Evolutionary conservation across 2,888 invertebrate species (phyloP).

Genomic region (Pristionchus maxplancki): DNA sequence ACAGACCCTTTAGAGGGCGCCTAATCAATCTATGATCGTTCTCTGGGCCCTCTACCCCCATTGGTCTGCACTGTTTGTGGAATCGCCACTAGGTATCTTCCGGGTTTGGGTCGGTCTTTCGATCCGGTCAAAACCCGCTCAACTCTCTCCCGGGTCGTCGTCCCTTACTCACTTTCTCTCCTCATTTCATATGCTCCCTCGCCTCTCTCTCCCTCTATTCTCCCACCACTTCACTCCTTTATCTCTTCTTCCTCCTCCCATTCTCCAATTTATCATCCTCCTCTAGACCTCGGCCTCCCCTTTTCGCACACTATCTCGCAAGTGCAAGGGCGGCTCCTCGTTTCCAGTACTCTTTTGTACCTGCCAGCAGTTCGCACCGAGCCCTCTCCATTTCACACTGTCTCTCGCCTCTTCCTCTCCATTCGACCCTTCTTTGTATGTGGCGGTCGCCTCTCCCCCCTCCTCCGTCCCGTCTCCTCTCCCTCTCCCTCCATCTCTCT

Average conservation of each 20-base stretch:
- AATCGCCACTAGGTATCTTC: neutral
- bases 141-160: neutral
- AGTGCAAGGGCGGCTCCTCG: no score
- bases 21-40: neutral
- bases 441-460: neutral
- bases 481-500: neutral
- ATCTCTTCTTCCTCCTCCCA: conserved; percentile 2
- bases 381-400: neutral
- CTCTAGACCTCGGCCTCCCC: neutral
- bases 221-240: neutral
- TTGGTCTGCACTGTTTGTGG: neutral
- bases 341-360: neutral
- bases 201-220: conserved; percentile 13
- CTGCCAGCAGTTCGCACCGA: neutral
- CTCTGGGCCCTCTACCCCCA: neutral
- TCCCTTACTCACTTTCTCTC: neutral
- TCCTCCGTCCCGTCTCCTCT: neutral
- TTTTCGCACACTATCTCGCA: neutral
- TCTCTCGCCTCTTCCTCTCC: conserved; percentile 30
- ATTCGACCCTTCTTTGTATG: conserved; percentile 36
- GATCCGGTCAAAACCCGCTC: conserved; percentile 24
- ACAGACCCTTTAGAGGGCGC: neutral
- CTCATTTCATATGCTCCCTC: conserved; percentile 6
- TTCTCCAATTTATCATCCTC: conserved; percentile 12
- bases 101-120: neutral